phyloP scores from a whole-genome alignment of 2,888 invertebrate species.

The Phalangium opilio region DNA sequence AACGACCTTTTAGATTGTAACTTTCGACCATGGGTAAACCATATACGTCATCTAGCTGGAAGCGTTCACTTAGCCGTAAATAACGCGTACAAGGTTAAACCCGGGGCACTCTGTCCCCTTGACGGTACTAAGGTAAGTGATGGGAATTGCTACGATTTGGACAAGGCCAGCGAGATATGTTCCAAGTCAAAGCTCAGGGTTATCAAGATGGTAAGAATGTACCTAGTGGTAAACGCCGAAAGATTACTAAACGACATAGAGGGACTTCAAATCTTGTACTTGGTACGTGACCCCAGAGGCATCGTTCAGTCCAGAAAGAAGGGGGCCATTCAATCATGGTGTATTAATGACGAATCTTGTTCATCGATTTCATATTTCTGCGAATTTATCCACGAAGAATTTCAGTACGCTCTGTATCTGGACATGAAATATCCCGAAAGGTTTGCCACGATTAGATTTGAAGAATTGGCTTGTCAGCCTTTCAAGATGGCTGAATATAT shows the following conservation, averaged over 20 bases:
- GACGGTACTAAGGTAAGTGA: too few species aligned
- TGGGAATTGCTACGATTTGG: constrained; percentile 13
- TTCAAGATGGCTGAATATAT: constrained; percentile 19
- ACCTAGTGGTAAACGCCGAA: constrained; percentile 17
- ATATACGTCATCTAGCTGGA: constrained; percentile 14
- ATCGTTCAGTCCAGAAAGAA: constrained; percentile 22
- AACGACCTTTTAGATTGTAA: constrained; percentile 14
- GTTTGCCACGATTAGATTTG: constrained; percentile 21
- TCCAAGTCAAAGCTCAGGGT: constrained; percentile 21
- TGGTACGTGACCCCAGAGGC: constrained; percentile 24
- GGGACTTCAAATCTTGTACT: constrained; percentile 20
- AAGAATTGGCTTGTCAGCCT: constrained; percentile 22
- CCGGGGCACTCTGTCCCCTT: constrained; percentile 9
- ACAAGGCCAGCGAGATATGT: constrained; percentile 21
- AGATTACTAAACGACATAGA: constrained; percentile 17
- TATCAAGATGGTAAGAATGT: constrained; percentile 23
- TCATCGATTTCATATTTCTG: constrained; percentile 21
- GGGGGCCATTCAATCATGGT: constrained; percentile 22
- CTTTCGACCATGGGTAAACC: constrained; percentile 12
- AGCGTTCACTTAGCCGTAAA: constrained; percentile 17
- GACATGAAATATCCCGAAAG: constrained; percentile 19
- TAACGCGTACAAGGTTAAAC: constrained; percentile 15
- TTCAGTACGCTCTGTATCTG: constrained; percentile 18
- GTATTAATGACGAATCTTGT: constrained; percentile 19
- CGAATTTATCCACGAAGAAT: constrained; percentile 19